Conservation (phyloP, 2,797 vertebrate species). For the Epinephelus awoara region DNA sequence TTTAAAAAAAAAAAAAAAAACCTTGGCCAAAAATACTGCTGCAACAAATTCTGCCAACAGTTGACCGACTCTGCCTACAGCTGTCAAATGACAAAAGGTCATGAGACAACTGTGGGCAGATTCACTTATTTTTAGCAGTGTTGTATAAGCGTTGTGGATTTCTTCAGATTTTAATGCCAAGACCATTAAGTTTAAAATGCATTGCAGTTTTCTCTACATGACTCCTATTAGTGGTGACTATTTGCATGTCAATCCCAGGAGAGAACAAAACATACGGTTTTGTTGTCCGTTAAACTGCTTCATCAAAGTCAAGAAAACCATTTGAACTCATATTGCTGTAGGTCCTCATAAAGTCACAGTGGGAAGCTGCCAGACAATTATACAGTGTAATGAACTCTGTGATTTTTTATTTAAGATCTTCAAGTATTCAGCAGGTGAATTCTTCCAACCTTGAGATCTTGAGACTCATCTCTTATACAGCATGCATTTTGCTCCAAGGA, state of each 20-base stretch:
- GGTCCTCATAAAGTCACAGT: slow-evolving; percentile 4
- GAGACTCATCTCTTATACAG: background rate
- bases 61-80: slow-evolving; percentile 1
- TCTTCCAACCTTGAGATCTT: slow-evolving; percentile 11
- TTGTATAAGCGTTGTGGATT: background rate
- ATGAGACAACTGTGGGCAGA: background rate
- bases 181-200: slow-evolving; percentile 1
- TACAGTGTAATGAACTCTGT: background rate
- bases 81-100: slow-evolving; percentile 7
- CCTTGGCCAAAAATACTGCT: background rate
- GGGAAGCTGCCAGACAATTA: background rate
- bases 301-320: background rate
- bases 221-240: slow-evolving; percentile 11
- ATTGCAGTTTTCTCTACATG: background rate
- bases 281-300: background rate
- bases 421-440: slow-evolving; percentile 9
- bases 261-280: slow-evolving; percentile 5
- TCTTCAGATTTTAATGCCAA: background rate
- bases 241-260: background rate
- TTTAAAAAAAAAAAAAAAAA: background rate
- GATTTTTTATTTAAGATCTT: background rate
- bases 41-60: background rate
- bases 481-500: background rate
- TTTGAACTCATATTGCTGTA: background rate
- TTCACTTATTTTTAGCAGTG: slow-evolving; percentile 8